Base-by-base conservation (phyloP, 1,140 invertebrate genomes). In the Drosophila serrata region DNA sequence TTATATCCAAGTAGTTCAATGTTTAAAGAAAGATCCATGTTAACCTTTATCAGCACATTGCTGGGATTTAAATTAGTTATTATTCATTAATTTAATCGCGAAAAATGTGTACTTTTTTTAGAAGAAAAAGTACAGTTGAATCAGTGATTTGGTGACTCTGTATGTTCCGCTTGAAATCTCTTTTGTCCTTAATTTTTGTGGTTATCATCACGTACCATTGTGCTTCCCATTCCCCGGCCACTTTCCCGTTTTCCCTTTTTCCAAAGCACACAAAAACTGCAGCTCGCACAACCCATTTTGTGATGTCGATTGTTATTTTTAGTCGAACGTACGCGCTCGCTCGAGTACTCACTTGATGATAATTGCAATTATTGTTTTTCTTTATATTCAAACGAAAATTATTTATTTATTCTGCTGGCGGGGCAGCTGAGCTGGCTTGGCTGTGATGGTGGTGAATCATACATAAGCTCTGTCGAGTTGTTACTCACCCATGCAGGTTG, bases 321-420 rank as follows among this genome's bases (percentile, higher is more conserved):
- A 40, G 15, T 19, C 27, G 17, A 60, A 42, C 15, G 24, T 40
- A 67, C 17, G 24, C 51, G 33, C 11, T 42, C 46, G 49, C 12
- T 35, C 31, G 37, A 22, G 33, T 35, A 43, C 13, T 42, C 48
- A 22, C 12, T 22, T 48, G 37, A 27, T 29, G 62, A 68, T 69
- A 69, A 69, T 70, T 72, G 51, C 51, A 72, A 57, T 72, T 70
- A 70, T 33, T 42, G 24, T 57, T 72, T 72, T 46, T 45, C 37
- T 27, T 48, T 13, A n/a, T 35, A 27, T 49, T 12, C 35, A 72
- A 72, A 40, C 35, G 37, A 33, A 35, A 40, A 73, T 72, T 42
- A 72, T 39, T 40, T 73, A 73, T 49, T 40, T 73, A 73, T 42
- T 49, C 51, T 35, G 24, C 22, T 31, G 49, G 12, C 35, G 33